Base-by-base conservation (phyloP, 2,888 invertebrate species). In the Alloscopus bannaensis region DNA sequence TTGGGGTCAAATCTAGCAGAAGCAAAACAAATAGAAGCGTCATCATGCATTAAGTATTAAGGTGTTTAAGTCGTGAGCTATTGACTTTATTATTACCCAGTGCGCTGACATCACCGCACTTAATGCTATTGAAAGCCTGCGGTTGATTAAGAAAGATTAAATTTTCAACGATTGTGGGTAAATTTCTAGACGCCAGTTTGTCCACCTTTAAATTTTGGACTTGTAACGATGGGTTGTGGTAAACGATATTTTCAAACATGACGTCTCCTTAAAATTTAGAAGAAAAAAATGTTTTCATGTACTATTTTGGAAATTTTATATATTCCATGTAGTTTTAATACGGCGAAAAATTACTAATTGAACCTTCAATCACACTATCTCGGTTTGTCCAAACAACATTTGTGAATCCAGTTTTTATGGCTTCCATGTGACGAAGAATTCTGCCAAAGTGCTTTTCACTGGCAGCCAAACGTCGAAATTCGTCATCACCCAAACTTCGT, bases 81-180 rank as follows among this genome's bases (percentile, higher is more conserved):
- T n/a, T n/a, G n/a, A n/a, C n/a, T n/a, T n/a, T n/a, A n/a, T n/a
- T 4, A 11, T 60, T 62, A 65, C 73, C 73, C 26, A 55, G 3
- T 18, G 45, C 45, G 13, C 20, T 18, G 18, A 73, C 31, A 3
- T 3, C 18, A 1, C 42, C n/a, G 3, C 47, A 50, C 1, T 29
- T 20, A 26, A 64, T 22, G 6, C 20, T 62, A 13, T 24, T 16
- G 13, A 76, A 29, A 0, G 60, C 24, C 0, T 60, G 26, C 4
- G 60, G 29, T 20, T 62, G 20, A 31, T 76, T 62, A 13, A 69
- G 20, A 13, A 76, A 76, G 36, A 76, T 29, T 0, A 69, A 22
- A 18, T 76, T 76, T 11, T 69, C 20, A 8, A 69, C 24, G 22
- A 55, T 42, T 6, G 68, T 26, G 3, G 29, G 1, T 0, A 76